Conservation (phyloP, 2,888 invertebrate species). For the Synanthedon vespiformis region DNA sequence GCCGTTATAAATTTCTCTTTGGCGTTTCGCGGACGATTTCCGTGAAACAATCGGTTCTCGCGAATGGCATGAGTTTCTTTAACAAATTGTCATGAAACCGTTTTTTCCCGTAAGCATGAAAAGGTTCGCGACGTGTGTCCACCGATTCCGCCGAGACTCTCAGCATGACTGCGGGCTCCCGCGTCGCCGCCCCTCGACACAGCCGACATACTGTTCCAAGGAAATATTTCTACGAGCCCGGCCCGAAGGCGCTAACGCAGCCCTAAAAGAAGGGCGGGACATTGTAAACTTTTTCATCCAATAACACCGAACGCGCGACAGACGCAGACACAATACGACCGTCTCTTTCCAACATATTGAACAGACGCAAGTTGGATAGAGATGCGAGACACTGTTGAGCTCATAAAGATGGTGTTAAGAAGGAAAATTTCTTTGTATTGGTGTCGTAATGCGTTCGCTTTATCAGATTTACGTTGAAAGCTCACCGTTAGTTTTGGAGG, state of each 20-base stretch:
- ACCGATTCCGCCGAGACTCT: slow-evolving; percentile 62
- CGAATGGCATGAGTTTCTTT: slow-evolving; percentile 41
- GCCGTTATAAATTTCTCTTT: slow-evolving; percentile 48
- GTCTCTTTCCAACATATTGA: slow-evolving; percentile 2
- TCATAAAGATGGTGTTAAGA: slow-evolving; percentile 33
- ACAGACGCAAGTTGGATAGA: slow-evolving; percentile 15
- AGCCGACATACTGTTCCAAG: slow-evolving; percentile 64
- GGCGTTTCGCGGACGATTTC: slow-evolving; percentile 26
- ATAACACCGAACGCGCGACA: slow-evolving; percentile 28
- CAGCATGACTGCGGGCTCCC: slow-evolving; percentile 70
- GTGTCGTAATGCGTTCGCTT: slow-evolving; percentile 64
- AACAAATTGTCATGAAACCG: slow-evolving; percentile 46
- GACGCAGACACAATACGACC: background rate
- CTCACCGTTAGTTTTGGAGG: slow-evolving; percentile 60
- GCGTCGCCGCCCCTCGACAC: slow-evolving; percentile 62
- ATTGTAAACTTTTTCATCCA: slow-evolving; percentile 54
- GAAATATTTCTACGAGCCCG: slow-evolving; percentile 43
- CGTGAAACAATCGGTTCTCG: slow-evolving; percentile 18
- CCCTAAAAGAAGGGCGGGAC: slow-evolving; percentile 57
- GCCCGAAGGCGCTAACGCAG: slow-evolving; percentile 49
- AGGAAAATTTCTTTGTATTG: slow-evolving; percentile 61
- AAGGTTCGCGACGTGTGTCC: slow-evolving; percentile 63
- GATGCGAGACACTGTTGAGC: slow-evolving; percentile 17
- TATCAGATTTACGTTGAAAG: slow-evolving; percentile 70
- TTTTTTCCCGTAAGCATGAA: slow-evolving; percentile 54